phyloP scores from a whole-genome alignment of 1,140 invertebrate species.

The Bombus polaris region DNA sequence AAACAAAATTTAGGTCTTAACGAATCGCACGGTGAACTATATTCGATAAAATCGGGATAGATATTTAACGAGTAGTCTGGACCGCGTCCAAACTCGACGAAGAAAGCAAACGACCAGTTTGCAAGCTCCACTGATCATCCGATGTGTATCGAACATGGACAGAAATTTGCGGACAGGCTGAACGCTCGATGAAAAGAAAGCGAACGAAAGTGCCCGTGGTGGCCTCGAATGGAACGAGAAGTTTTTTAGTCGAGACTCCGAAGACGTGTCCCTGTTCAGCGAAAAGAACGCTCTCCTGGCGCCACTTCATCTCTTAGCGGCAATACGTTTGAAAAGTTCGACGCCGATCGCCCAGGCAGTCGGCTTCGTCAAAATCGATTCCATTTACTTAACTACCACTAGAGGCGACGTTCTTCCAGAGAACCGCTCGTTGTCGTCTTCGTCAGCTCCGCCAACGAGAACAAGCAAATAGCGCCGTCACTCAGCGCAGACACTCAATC shows the following conservation, averaged over 20 bases:
- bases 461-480: not conserved
- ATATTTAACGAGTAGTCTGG: slow-evolving; percentile 61
- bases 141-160: slow-evolving; percentile 45
- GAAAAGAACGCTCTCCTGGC: slow-evolving; percentile 4
- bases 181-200: slow-evolving; percentile 33
- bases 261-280: slow-evolving; percentile 23
- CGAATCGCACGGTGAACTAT: not conserved
- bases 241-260: not conserved
- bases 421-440: slow-evolving; percentile 28
- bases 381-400: slow-evolving; percentile 67
- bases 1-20: not conserved
- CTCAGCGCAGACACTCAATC: not conserved
- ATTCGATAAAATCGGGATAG: slow-evolving; percentile 45
- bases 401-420: slow-evolving; percentile 25
- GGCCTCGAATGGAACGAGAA: not conserved
- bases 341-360: slow-evolving; percentile 50
- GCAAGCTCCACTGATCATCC: slow-evolving; percentile 58
- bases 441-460: not conserved
- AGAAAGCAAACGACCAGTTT: slow-evolving; percentile 50
- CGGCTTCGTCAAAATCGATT: slow-evolving; percentile 53
- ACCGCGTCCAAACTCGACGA: slow-evolving; percentile 36
- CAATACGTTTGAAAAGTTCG: slow-evolving; percentile 53
- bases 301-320: slow-evolving; percentile 46
- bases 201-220: not conserved
- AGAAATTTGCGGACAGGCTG: slow-evolving; percentile 39